Evolutionary conservation across 1,140 invertebrate species (phyloP).

Genomic region (Lasaia peninsularis): DNA sequence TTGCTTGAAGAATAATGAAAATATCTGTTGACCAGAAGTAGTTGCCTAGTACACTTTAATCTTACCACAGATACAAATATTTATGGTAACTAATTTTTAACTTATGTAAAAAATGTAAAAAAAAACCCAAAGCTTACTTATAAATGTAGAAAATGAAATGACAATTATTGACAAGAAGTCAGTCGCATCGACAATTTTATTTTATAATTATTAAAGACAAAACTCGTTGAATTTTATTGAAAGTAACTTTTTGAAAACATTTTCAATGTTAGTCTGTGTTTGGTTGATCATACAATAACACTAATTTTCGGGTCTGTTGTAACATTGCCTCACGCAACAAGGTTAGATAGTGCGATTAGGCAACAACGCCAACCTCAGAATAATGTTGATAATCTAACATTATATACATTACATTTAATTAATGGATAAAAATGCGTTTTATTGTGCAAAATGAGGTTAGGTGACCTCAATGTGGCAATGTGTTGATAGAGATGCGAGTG

Average conservation of each 20-base stretch:
- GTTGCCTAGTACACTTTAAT: too few relatives aligned
- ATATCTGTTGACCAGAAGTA: too few relatives aligned
- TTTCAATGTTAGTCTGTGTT: neutral
- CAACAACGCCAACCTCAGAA: slow-evolving; percentile 42
- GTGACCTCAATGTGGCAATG: slow-evolving; percentile 22
- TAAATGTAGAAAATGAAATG: too few relatives aligned
- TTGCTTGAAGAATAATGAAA: too few relatives aligned
- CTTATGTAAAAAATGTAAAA: too few relatives aligned
- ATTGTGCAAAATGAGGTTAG: slow-evolving; percentile 19
- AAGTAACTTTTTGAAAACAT: neutral
- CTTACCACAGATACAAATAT: too few relatives aligned
- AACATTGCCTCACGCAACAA: slow-evolving; percentile 47
- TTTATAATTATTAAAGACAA: too few relatives aligned
- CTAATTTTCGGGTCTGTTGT: slow-evolving; percentile 32
- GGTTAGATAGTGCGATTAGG: slow-evolving; percentile 46
- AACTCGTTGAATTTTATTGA: neutral
- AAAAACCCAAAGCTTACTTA: too few relatives aligned
- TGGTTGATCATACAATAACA: slow-evolving; percentile 21
- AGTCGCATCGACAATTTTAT: too few relatives aligned
- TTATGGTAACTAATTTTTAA: too few relatives aligned
- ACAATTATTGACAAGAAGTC: too few relatives aligned
- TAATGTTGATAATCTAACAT: slow-evolving; percentile 45
- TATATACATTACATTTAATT: slow-evolving; percentile 37
- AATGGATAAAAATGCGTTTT: slow-evolving; percentile 32
- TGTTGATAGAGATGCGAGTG: slow-evolving; percentile 3